Conservation (phyloP, 2,888 invertebrate species). For the Scrobipalpa costella region DNA sequence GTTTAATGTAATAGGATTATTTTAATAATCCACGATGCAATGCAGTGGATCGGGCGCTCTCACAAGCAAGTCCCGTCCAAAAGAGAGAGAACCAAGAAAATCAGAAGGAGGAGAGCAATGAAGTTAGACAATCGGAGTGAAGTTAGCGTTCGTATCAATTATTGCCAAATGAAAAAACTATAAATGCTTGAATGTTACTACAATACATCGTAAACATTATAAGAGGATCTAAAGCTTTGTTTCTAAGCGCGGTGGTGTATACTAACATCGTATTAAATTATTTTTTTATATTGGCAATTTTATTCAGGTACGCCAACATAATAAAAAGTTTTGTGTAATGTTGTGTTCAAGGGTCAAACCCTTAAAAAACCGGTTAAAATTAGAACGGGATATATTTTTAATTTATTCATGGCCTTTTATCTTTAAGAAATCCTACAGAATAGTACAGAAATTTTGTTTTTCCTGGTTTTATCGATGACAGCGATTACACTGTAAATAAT, state of each 20-base stretch:
- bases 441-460: no score
- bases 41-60: conserved; percentile 13
- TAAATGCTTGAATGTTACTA: not conserved
- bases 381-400: no score
- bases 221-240: no score
- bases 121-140: not conserved
- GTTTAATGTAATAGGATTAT: conserved; percentile 42
- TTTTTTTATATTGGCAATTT: not conserved
- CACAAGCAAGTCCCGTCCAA: conserved; percentile 14
- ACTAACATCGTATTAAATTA: not conserved
- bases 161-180: not conserved
- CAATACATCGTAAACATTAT: no score
- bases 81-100: not conserved
- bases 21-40: conserved; percentile 46
- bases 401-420: no score
- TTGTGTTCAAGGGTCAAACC: no score
- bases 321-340: not conserved
- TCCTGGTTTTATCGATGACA: no score
- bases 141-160: not conserved
- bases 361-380: no score
- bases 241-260: not conserved
- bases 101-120: not conserved
- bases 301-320: conserved; percentile 1
- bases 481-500: no score
- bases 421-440: no score